A percentile compares a stretch with the other conserved stretches of the same genome.
phyloP scores from a whole-genome alignment of 2,888 invertebrate genomes.

The Hirtodrosophila cameraria region DNA sequence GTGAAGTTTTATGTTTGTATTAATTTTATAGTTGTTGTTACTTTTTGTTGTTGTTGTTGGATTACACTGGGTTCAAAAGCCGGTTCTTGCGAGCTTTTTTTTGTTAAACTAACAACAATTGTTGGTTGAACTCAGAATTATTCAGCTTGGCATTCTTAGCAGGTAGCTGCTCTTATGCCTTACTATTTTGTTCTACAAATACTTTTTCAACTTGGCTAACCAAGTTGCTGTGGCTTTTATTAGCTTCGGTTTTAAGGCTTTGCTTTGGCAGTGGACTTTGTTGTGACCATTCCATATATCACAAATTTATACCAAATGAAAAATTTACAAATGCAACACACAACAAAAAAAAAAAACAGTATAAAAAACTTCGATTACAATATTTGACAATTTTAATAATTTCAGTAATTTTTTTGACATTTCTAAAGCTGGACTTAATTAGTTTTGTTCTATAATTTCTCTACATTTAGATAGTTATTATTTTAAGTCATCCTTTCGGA shows the following conservation, averaged over 20 bases:
- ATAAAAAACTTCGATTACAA: too few species aligned
- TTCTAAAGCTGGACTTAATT: too few species aligned
- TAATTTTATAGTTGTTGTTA: constrained; percentile 53
- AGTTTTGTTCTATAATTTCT: too few species aligned
- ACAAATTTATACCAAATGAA: background rate
- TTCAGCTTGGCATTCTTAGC: constrained; percentile 10
- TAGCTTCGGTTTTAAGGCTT: too few species aligned
- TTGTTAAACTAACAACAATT: constrained; percentile 30
- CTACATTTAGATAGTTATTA: too few species aligned
- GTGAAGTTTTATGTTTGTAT: constrained; percentile 48
- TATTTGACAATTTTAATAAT: too few species aligned
- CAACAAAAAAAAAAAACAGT: too few species aligned
- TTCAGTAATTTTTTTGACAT: too few species aligned
- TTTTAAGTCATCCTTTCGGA: too few species aligned
- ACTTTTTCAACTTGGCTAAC: constrained; percentile 34
- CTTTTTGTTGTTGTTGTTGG: constrained; percentile 12
- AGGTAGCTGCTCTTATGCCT: constrained; percentile 19
- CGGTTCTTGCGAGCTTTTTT: constrained; percentile 26
- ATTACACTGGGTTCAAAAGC: constrained; percentile 28
- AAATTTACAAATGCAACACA: background rate
- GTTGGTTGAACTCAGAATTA: constrained; percentile 10
- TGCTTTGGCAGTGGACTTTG: too few species aligned
- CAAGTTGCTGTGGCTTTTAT: constrained; percentile 16
- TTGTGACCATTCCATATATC: background rate
- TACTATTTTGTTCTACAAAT: constrained; percentile 44